A percentile compares a stretch with the other conserved stretches of the same genome.
phyloP scores from a whole-genome alignment of 2,113 vertebrate species.

The Malurus melanocephalus region DNA sequence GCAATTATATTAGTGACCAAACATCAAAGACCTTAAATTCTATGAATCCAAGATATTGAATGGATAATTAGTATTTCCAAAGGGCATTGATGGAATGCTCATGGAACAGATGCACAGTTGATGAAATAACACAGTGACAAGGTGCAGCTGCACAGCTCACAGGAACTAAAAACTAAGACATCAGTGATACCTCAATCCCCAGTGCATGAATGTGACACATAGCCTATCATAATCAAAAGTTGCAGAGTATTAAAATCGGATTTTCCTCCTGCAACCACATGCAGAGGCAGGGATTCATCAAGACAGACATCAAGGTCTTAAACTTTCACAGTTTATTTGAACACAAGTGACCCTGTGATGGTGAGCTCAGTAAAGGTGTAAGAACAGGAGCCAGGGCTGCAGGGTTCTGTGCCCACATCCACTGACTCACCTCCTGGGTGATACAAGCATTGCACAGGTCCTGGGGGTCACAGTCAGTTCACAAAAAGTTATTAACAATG shows the following conservation, averaged over 20 bases:
- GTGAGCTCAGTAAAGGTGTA: not conserved
- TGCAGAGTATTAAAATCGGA: not conserved
- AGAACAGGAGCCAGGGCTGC: not conserved
- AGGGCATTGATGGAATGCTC: not conserved
- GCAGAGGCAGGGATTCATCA: not conserved
- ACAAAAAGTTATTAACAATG: not conserved
- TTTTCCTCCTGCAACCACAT: not conserved
- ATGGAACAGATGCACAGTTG: not conserved
- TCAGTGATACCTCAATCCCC: not conserved
- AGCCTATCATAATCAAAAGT: not conserved
- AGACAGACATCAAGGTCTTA: too few relatives aligned
- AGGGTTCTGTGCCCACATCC: not conserved
- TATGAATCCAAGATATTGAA: not conserved
- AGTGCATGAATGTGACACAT: accelerated
- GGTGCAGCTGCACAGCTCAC: not conserved
- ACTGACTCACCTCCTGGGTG: not conserved
- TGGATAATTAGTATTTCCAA: not conserved
- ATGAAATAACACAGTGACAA: not conserved
- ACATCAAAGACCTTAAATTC: not conserved
- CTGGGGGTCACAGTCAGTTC: not conserved
- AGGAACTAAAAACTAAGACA: not conserved
- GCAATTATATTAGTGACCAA: not conserved
- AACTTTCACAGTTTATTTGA: not conserved
- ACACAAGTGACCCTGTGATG: not conserved
- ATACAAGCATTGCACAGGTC: not conserved